Percentiles rank a stretch among this genome's conserved stretches.
phyloP scores from a whole-genome alignment of 2,888 invertebrate genomes.

The Tinea pellionella region DNA sequence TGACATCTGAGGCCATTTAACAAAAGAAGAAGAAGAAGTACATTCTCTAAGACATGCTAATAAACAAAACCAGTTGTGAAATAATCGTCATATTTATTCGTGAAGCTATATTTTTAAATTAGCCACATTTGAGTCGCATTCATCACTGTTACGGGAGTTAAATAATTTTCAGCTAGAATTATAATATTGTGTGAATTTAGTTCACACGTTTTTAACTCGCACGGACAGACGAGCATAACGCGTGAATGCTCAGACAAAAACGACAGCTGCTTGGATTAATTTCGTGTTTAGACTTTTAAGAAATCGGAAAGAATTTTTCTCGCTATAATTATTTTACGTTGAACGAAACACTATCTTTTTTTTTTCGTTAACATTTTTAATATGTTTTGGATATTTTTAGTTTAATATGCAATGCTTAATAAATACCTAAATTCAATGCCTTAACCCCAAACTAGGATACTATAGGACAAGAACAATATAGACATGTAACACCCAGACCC shows the following conservation, averaged over 20 bases:
- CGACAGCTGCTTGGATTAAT: slow-evolving; percentile 13
- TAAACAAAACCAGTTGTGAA: too few relatives aligned
- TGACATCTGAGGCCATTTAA: too few relatives aligned
- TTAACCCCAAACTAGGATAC: too few relatives aligned
- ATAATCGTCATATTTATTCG: neutral
- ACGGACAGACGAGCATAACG: slow-evolving; percentile 1
- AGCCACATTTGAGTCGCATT: slow-evolving; percentile 6
- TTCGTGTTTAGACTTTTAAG: slow-evolving; percentile 9
- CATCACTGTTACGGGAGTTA: neutral
- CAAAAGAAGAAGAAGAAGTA: too few relatives aligned
- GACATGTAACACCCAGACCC: too few relatives aligned
- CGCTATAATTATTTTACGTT: neutral
- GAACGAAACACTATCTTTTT: neutral
- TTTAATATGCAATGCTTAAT: too few relatives aligned
- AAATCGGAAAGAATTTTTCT: slow-evolving; percentile 6
- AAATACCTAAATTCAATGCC: too few relatives aligned
- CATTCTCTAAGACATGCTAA: too few relatives aligned
- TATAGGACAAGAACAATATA: too few relatives aligned
- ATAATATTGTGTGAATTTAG: neutral
- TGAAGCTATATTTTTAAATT: neutral
- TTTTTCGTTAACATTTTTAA: neutral
- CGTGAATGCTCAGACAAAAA: slow-evolving; percentile 8
- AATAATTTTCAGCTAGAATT: neutral
- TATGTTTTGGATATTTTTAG: neutral
- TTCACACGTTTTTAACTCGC: neutral